Evolutionary conservation across 2,113 vertebrate species (phyloP).

Genomic region (Rostratula benghalensis): DNA sequence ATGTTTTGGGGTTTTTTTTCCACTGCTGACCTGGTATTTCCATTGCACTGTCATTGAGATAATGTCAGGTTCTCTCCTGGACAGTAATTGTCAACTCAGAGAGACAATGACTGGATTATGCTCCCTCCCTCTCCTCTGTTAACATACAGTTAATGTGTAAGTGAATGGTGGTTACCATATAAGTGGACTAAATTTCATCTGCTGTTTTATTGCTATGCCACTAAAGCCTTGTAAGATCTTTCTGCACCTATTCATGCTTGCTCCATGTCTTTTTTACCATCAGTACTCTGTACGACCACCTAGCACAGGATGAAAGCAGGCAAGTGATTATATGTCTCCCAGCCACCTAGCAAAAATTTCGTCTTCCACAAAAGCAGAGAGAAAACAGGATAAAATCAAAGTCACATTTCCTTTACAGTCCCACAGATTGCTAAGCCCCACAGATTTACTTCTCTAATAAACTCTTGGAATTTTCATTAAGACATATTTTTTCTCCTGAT

Average conservation of each 20-base stretch:
- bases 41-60: neutral
- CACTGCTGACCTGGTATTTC: neutral
- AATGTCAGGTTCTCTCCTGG: neutral
- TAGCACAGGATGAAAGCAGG: neutral
- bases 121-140: neutral
- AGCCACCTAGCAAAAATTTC: neutral
- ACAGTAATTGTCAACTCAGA: neutral
- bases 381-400: neutral
- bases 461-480: neutral
- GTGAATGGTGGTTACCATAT: neutral
- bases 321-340: neutral
- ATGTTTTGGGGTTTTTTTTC: neutral
- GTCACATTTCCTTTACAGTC: neutral
- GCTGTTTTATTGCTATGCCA: neutral
- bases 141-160: neutral
- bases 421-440: too few relatives aligned
- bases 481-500: neutral
- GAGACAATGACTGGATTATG: neutral
- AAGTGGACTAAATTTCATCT: neutral
- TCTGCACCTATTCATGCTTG: neutral
- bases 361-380: neutral
- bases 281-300: neutral
- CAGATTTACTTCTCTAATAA: neutral
- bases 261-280: neutral
- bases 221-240: neutral